Percentiles rank a stretch among this genome's conserved stretches.
These are phyloP conservation scores for Anabas testudineus DNA, from an alignment of 2,797 vertebrate genomes.

Conservation along the genomic window DNA sequence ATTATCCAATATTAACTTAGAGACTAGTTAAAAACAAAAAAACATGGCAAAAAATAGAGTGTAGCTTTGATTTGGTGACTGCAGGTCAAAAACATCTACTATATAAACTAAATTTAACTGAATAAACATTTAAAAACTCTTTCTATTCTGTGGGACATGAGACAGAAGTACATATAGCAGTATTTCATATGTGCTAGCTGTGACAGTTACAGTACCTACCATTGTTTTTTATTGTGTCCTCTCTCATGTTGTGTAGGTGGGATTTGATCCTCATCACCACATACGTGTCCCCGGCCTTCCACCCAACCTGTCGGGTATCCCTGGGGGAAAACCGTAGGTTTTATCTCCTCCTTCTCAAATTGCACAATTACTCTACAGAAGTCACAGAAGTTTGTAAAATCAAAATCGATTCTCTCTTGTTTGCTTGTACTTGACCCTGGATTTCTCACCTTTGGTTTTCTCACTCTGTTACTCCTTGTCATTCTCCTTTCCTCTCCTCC, in stretches of 20 bases:
- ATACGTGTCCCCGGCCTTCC: constrained; percentile 93
- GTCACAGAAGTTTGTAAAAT: too few relatives aligned
- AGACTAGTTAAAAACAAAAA: too few relatives aligned
- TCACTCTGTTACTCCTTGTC: background rate
- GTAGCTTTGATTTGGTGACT: too few relatives aligned
- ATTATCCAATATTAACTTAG: background rate
- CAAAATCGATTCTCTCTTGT: background rate
- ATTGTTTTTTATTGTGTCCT: background rate
- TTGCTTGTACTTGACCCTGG: background rate
- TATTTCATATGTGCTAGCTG: too few relatives aligned
- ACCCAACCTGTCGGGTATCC: constrained; percentile 91
- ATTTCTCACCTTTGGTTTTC: background rate
- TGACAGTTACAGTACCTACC: too few relatives aligned
- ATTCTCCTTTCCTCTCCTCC: background rate
- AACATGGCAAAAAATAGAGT: too few relatives aligned
- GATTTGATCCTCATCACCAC: constrained; percentile 94
- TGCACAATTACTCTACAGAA: background rate
- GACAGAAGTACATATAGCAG: too few relatives aligned
- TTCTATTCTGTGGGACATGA: too few relatives aligned
- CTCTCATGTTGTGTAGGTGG: constrained; percentile 82
- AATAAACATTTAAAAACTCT: too few relatives aligned
- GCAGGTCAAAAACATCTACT: too few relatives aligned
- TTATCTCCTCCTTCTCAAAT: background rate
- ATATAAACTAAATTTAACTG: too few relatives aligned
- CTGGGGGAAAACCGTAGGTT: constrained; percentile 94